These are phyloP conservation scores for Campaea margaritaria DNA, from an alignment of 2,888 invertebrate species.

Conservation along the genomic window DNA sequence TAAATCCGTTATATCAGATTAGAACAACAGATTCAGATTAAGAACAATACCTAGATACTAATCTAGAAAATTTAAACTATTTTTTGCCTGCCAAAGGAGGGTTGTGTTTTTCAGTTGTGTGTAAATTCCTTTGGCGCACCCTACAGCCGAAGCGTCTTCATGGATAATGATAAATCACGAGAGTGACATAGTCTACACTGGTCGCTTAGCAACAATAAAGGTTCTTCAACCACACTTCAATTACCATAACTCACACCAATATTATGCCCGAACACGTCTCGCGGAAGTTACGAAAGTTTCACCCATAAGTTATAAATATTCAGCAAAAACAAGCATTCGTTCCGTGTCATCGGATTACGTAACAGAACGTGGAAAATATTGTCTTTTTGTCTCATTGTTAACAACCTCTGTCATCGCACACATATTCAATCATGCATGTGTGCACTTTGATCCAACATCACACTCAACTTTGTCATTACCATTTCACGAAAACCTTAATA, in stretches of 20 bases:
- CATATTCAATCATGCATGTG: not conserved
- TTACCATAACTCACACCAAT: constrained; percentile 48
- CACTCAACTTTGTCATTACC: constrained; percentile 14
- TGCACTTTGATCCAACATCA: not conserved
- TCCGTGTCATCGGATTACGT: constrained; percentile 45
- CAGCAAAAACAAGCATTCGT: constrained; percentile 51
- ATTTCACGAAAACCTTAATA: constrained; percentile 18
- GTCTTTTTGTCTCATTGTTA: constrained; percentile 33
- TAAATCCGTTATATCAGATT: no score
- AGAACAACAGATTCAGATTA: no score
- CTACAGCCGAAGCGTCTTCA: no score
- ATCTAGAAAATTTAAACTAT: no score
- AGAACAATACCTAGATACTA: no score
- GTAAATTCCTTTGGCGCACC: no score
- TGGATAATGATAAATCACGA: no score
- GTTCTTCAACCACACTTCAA: constrained; percentile 7
- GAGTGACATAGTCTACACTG: no score
- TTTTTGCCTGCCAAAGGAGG: no score
- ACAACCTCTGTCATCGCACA: constrained; percentile 10
- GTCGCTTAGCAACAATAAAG: not conserved
- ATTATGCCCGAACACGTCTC: constrained; percentile 56
- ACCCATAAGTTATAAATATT: constrained; percentile 64
- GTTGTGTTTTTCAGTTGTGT: no score
- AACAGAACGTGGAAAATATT: constrained; percentile 35
- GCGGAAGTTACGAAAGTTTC: constrained; percentile 65